A percentile compares a stretch with the other conserved stretches of the same genome.
Evolutionary conservation across 2,888 invertebrate genomes (phyloP).

Genomic region (Oegoconia quadripuncta): DNA sequence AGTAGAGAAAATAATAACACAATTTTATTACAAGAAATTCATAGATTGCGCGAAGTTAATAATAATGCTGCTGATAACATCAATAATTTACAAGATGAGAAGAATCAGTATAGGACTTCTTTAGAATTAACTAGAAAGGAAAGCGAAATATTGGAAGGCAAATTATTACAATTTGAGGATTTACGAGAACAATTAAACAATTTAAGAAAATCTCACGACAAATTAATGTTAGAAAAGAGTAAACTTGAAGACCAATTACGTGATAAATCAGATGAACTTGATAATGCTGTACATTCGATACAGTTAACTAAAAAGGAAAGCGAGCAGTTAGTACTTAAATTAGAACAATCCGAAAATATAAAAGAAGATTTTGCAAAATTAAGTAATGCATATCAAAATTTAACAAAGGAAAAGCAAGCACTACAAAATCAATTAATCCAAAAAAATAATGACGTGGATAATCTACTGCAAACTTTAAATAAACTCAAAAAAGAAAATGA

Average conservation of each 20-base stretch:
- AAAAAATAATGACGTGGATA: slow-evolving; percentile 32
- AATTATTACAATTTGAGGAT: slow-evolving; percentile 35
- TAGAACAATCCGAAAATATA: slow-evolving; percentile 32
- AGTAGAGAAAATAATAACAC: slow-evolving; percentile 33
- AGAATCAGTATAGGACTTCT: slow-evolving; percentile 35
- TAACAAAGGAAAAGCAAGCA: slow-evolving; percentile 35
- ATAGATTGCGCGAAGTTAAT: slow-evolving; percentile 42
- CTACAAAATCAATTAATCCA: slow-evolving; percentile 33
- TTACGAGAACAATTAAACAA: slow-evolving; percentile 32
- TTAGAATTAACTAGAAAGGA: slow-evolving; percentile 44
- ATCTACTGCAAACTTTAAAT: slow-evolving; percentile 21
- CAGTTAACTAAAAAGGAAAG: slow-evolving; percentile 42
- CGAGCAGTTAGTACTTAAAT: slow-evolving; percentile 31
- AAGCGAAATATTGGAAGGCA: slow-evolving; percentile 40
- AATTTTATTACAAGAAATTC: slow-evolving; percentile 41
- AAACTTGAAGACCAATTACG: slow-evolving; percentile 39
- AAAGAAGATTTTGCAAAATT: slow-evolving; percentile 36
- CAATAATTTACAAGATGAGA: slow-evolving; percentile 40
- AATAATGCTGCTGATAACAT: slow-evolving; percentile 32
- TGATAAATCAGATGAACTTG: slow-evolving; percentile 34
- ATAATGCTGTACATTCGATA: slow-evolving; percentile 32
- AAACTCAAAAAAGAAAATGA: slow-evolving; percentile 29
- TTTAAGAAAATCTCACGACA: slow-evolving; percentile 37
- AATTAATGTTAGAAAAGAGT: slow-evolving; percentile 34
- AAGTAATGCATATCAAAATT: slow-evolving; percentile 28